Evolutionary conservation across 2,113 vertebrate genomes (phyloP).

Genomic region (Oreochromis aureus): DNA sequence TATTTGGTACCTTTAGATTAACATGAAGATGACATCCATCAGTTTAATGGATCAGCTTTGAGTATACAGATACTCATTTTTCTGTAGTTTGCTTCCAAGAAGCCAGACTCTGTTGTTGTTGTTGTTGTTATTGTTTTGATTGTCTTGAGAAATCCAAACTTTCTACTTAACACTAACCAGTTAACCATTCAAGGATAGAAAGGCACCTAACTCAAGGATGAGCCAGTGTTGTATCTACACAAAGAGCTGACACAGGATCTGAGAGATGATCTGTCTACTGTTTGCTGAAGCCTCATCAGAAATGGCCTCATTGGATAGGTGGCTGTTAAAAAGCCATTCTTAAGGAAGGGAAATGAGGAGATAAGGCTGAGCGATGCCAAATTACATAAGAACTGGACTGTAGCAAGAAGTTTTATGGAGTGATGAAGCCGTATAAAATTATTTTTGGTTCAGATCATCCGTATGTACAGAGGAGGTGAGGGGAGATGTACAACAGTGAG

Average conservation of each 20-base stretch:
- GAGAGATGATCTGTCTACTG: background rate
- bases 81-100: background rate
- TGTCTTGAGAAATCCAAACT: background rate
- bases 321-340: background rate
- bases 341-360: background rate
- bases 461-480: background rate
- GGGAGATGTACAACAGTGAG: background rate
- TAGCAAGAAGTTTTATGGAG: background rate
- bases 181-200: background rate
- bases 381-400: background rate
- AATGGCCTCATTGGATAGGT: background rate
- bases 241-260: background rate
- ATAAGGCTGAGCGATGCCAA: background rate
- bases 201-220: background rate
- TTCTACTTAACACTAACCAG: background rate
- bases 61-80: background rate
- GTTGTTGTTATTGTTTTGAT: background rate
- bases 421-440: fast-evolving
- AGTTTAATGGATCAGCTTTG: background rate
- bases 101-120: background rate
- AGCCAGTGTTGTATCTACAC: background rate
- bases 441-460: background rate
- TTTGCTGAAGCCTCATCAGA: background rate
- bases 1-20: background rate
- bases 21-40: background rate